Base-by-base conservation (phyloP, 2,797 vertebrate genomes). In the Crenichthys baileyi region DNA sequence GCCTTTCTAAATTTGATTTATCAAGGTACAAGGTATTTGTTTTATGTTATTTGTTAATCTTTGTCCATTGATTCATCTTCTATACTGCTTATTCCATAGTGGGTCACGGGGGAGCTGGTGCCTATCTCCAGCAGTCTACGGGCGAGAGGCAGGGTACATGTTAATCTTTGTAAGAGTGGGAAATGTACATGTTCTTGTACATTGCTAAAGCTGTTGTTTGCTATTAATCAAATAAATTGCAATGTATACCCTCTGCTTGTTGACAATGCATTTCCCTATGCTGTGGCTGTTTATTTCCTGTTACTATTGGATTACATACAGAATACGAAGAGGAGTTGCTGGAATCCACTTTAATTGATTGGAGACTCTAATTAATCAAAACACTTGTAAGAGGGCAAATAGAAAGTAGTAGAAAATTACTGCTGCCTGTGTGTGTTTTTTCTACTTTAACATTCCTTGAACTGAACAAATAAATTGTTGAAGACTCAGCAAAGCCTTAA, bases 171-270 rank as follows among this genome's bases (percentile, higher is more conserved):
- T 76, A 41, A 46, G 41, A 63, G 73, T 76, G 70, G 73, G 53
- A 51, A 78, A 79, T 67, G 36, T 67, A 72, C 24, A 72, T 79
- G 72, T 77, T 73, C 70, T 63, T 70, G 73, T 84, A 81, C 51
- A 79, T 61, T 76, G 48, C 75, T 74, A 76, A 75, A 61, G 46
- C 63, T 63, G 60, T 77, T 80, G 58, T 12, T 77, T 55, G 67
- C 83, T 74, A 85, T 86, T 87, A 80, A 83, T 89, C 82, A 88
- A 77, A 87, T 81, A 74, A 84, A 83, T 79, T 50, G 60, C 88
- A 84, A 86, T 78, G 41, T 73, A 90, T 86, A 80, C 70, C 50
- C 9, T 67, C 20, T 41, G 63, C 63, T 39, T 67, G 36, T 67
- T 67, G 61, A 63, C 31, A 4, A 15, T 36, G 61, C 7, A 31